phyloP scores from a whole-genome alignment of 2,113 vertebrate genomes.

The Scopus umbretta region DNA sequence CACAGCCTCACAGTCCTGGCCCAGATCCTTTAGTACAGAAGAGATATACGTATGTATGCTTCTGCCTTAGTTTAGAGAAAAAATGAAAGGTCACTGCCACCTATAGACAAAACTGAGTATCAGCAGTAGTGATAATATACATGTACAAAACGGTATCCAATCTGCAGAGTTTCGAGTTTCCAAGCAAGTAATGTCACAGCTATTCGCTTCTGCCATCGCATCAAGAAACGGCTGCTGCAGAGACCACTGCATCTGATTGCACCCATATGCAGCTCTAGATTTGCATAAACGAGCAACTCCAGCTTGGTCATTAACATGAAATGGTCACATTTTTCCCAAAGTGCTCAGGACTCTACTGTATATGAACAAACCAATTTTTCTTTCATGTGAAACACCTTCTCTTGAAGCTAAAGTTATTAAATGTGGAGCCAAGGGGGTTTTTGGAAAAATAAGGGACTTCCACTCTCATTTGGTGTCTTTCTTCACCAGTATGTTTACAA shows the following conservation, averaged over 20 bases:
- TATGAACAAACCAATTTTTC: background rate
- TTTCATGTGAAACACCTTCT: background rate
- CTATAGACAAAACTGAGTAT: slow-evolving; percentile 17
- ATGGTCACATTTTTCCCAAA: rapidly evolving
- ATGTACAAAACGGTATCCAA: rapidly evolving
- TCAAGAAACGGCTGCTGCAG: background rate
- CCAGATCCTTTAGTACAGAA: background rate
- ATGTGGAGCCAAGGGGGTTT: background rate
- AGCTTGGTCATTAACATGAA: background rate
- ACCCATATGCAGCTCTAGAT: background rate
- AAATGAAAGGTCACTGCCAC: slow-evolving; percentile 53
- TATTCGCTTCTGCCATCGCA: background rate
- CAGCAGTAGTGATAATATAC: background rate
- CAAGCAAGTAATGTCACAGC: background rate
- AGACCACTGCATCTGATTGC: background rate
- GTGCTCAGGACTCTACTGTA: too few relatives aligned
- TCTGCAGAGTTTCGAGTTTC: background rate
- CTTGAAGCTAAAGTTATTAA: background rate
- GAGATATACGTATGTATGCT: background rate
- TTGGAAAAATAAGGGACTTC: background rate
- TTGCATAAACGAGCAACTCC: background rate
- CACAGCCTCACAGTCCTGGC: background rate
- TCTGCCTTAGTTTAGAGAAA: background rate
- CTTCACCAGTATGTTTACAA: rapidly evolving
- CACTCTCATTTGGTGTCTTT: background rate